Evolutionary conservation across 2,888 invertebrate genomes (phyloP), one percentile per base, ranked within the genome.

Genomic region (Oligia latruncula): DNA sequence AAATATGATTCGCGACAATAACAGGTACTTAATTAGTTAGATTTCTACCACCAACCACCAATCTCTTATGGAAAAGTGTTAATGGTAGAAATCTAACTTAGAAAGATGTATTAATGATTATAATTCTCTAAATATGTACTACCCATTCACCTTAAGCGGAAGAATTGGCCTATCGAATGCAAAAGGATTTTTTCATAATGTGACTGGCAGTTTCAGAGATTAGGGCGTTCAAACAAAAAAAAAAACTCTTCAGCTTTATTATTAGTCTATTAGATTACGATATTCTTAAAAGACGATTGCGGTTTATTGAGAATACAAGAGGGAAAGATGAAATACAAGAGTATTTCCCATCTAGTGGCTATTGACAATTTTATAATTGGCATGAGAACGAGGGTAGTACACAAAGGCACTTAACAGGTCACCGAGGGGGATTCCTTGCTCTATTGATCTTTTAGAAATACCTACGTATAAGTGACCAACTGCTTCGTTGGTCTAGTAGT

Each of bases 301-400:
- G 15, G 35, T 62, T n/a, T 35, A n/a, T 55, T 35, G 11, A 55
- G 11, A 70, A 55, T 43, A 2, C 35, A 60, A 55, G 9, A 35
- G 4, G 23, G 58, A 9, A 55, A 40, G 13, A 73, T 49, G 40
- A 55, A 40, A 13, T 58, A 81, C 11, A 68, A 23, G 62, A 64
- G n/a, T 62, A 43, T 67, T 66, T 67, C 17, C 43, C 9, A n/a
- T 17, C 46, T 55, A 13, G 55, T 46, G 46, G 20, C n/a, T 64
- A 35, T 70, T 70, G 55, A 17, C 15, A 60, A 43, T 40, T 74
- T 66, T 60, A 66, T 71, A 29, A 76, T 67, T 60, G 77, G 13
- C 29, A 40, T 67, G 66, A 46, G 43, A 49, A 71, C 5, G 40
- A 29, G 43, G 17, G n/a, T n/a, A 52, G 11, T 35, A 29, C 4